phyloP scores from a whole-genome alignment of 2,888 invertebrate species.

The Ypsolopha scabrella region DNA sequence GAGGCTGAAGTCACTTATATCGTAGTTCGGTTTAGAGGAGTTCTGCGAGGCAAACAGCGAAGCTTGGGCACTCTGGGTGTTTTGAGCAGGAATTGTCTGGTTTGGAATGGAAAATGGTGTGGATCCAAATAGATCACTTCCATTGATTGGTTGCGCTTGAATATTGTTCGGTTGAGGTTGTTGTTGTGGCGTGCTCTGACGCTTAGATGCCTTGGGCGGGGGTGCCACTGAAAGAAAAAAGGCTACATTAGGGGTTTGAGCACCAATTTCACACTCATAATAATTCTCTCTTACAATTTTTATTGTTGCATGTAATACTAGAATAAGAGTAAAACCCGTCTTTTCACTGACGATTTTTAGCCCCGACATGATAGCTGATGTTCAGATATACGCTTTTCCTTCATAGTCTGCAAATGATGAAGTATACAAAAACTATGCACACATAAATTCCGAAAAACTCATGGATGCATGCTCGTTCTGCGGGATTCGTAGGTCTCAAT shows the following conservation, averaged over 20 bases:
- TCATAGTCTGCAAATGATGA: too few relatives aligned
- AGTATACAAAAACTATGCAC: too few relatives aligned
- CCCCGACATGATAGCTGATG: neutral
- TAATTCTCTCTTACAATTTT: neutral
- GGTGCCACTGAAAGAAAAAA: conserved; percentile 80
- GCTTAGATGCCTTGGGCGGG: conserved; percentile 83
- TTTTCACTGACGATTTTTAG: neutral
- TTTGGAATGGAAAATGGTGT: conserved; percentile 75
- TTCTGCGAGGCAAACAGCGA: conserved; percentile 25
- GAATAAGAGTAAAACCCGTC: too few relatives aligned
- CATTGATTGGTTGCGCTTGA: conserved; percentile 43
- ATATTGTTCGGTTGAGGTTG: conserved; percentile 24
- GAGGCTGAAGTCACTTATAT: conserved; percentile 55
- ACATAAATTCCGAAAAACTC: too few relatives aligned
- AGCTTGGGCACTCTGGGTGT: conserved; percentile 17
- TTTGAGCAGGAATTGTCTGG: conserved; percentile 13
- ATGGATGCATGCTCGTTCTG: neutral
- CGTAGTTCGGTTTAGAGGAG: conserved; percentile 53
- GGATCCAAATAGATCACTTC: conserved; percentile 84
- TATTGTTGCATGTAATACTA: too few relatives aligned
- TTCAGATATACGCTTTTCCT: too few relatives aligned
- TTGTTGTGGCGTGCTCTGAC: conserved; percentile 32
- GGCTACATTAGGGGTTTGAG: too few relatives aligned
- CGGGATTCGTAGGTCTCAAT: neutral
- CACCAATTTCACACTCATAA: too few relatives aligned